phyloP scores from a whole-genome alignment of 2,113 vertebrate genomes.

The Phrynocephalus versicolor region DNA sequence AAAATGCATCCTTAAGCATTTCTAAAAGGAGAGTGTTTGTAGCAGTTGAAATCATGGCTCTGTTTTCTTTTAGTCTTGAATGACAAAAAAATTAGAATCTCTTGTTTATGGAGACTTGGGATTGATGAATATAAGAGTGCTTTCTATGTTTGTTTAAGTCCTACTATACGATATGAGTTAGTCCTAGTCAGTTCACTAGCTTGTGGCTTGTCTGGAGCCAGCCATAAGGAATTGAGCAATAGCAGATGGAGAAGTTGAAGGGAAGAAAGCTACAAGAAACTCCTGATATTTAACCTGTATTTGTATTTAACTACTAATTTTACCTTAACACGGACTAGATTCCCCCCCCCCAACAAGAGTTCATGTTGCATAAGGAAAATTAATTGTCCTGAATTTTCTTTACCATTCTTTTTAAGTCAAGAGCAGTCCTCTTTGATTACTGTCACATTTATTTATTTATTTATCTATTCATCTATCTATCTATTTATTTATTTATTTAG shows the following conservation, averaged over 20 bases:
- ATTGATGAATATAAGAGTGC: background rate
- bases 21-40: background rate
- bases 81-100: constrained; percentile 2
- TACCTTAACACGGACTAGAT: background rate
- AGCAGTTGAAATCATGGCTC: background rate
- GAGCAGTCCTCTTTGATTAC: background rate
- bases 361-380: background rate
- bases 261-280: background rate
- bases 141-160: background rate
- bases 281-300: background rate
- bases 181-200: background rate
- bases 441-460: too few relatives aligned
- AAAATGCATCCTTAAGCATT: background rate
- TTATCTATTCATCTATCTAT: too few relatives aligned
- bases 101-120: background rate
- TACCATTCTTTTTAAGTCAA: background rate
- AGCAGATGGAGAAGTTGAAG: background rate
- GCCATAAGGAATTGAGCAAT: background rate
- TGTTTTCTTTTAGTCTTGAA: background rate
- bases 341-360: background rate
- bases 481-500: too few relatives aligned
- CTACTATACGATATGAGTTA: background rate
- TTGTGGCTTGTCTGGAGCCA: background rate
- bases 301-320: background rate
- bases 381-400: background rate